Conservation (phyloP, 2,888 invertebrate species). For the Philereme vetulata region DNA sequence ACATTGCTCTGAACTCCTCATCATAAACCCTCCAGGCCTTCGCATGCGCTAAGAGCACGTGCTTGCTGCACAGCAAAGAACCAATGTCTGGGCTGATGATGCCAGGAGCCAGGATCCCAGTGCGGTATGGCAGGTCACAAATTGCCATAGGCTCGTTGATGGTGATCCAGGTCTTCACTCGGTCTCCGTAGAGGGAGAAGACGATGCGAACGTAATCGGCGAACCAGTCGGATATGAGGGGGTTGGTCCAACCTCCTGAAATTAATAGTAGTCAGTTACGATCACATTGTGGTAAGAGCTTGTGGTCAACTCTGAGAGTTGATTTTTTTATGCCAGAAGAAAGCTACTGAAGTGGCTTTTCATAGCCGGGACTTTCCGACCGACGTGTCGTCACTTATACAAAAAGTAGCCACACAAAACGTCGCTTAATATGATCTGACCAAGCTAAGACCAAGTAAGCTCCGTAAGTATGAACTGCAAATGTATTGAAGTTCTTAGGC, state of each 20-base stretch:
- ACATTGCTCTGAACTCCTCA: conserved; percentile 66
- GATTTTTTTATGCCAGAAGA: too few species aligned
- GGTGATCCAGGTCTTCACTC: conserved; percentile 48
- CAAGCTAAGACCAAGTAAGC: too few species aligned
- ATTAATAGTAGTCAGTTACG: neutral
- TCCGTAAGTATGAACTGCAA: too few species aligned
- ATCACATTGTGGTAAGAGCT: too few species aligned
- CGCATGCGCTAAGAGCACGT: conserved; percentile 86
- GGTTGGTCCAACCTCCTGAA: conserved; percentile 39
- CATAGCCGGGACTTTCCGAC: too few species aligned
- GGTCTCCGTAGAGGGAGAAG: conserved; percentile 43
- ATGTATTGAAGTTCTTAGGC: too few species aligned
- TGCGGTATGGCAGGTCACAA: conserved; percentile 32
- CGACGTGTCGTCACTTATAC: too few species aligned
- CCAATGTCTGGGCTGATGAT: conserved; percentile 28
- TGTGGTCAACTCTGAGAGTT: too few species aligned
- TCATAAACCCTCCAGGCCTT: conserved; percentile 82
- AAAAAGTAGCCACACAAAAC: too few species aligned
- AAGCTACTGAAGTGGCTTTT: too few species aligned
- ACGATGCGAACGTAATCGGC: conserved; percentile 43
- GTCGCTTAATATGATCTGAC: too few species aligned
- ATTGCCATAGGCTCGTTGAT: conserved; percentile 42
- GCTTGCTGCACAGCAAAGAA: conserved; percentile 80
- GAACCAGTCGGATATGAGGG: conserved; percentile 44
- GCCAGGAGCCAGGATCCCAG: conserved; percentile 44